A percentile compares a stretch with the other conserved stretches of the same genome.
These are phyloP conservation scores for Himalopsyche anomala DNA, from an alignment of 2,888 invertebrate species.

Conservation along the genomic window DNA sequence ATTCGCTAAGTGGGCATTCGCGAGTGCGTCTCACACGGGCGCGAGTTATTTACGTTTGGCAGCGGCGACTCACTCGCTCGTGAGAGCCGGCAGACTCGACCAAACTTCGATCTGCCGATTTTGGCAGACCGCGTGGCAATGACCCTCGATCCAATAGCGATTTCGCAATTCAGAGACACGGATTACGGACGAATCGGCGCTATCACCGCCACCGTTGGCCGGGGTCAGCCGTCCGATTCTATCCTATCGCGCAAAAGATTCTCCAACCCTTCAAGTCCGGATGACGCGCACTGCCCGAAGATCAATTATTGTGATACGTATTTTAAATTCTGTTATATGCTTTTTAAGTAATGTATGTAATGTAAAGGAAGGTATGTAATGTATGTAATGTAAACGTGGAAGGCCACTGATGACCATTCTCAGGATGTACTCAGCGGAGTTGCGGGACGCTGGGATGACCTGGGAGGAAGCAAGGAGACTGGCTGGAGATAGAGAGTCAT, in stretches of 20 bases:
- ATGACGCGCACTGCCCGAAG: too few species aligned
- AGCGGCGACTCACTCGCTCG: slow-evolving; percentile 44
- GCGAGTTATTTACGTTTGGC: slow-evolving; percentile 51
- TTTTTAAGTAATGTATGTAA: too few species aligned
- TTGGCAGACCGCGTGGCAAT: slow-evolving; percentile 52
- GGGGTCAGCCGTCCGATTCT: slow-evolving; percentile 11
- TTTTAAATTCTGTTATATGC: too few species aligned
- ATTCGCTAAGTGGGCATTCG: not conserved
- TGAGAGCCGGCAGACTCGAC: slow-evolving; percentile 54
- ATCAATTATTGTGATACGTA: too few species aligned
- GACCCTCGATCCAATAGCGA: slow-evolving; percentile 45
- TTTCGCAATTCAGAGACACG: slow-evolving; percentile 29
- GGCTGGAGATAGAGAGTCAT: too few species aligned
- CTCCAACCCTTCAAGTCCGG: too few species aligned
- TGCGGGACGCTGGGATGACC: too few species aligned
- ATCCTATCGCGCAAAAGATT: slow-evolving; percentile 6
- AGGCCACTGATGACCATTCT: too few species aligned
- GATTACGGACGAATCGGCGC: slow-evolving; percentile 26
- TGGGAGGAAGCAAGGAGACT: too few species aligned
- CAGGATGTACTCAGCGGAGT: too few species aligned
- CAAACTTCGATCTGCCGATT: slow-evolving; percentile 63
- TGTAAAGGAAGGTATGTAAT: too few species aligned
- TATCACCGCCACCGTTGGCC: not conserved
- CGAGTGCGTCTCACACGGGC: not conserved
- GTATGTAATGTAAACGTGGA: too few species aligned